Evolutionary conservation across 2,797 vertebrate species (phyloP), one percentile per base, ranked within the genome.

Genomic region (Pipistrellus pygmaeus): DNA sequence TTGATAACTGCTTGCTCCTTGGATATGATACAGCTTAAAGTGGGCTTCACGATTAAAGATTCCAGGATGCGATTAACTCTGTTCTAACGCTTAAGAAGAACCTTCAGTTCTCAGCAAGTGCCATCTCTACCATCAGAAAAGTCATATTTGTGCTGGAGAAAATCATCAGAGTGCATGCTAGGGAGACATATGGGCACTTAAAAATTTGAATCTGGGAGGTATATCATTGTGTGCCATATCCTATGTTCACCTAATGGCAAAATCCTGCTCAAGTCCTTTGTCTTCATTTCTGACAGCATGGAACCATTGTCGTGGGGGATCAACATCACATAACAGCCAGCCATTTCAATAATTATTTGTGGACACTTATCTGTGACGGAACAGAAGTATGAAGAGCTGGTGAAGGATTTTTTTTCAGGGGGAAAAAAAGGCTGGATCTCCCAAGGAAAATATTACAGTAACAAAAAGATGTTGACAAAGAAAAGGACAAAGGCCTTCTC

Each of bases 361-460:
- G 95, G 46, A 89, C 38, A 46, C 11, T 6, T 82, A n/a, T 89
- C 44, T 91, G n/a, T 92, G 62, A 89, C 41, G 44, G 48, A 75
- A 35, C 13, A 83, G 48, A 93, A 88, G 14, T 80, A 88, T 21
- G 41, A 93, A 95, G 75, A 96, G 30, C 85, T 81, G 72, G 38
- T 86, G 35, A 80, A 95, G 80, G 23, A 81, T 90, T 91, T 93
- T 86, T 96, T 90, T 88, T 71, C 76, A 55, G 57, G n/a, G 68
- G 46, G 41, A 32, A 8, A 20, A 64, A 83, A 90, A 66, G 51
- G 3, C 71, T 91, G 35, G 66, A 46, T 44, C n/a, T 93, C 17
- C 21, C 71, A 94, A 93, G 62, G 89, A 85, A 94, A 77, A 82
- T 92, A 83, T 10, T 94, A 25, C 71, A 71, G 17, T 78, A 55